These are phyloP conservation scores for Excalfactoria chinensis DNA, from an alignment of 2,113 vertebrate genomes.

Conservation along the genomic window DNA sequence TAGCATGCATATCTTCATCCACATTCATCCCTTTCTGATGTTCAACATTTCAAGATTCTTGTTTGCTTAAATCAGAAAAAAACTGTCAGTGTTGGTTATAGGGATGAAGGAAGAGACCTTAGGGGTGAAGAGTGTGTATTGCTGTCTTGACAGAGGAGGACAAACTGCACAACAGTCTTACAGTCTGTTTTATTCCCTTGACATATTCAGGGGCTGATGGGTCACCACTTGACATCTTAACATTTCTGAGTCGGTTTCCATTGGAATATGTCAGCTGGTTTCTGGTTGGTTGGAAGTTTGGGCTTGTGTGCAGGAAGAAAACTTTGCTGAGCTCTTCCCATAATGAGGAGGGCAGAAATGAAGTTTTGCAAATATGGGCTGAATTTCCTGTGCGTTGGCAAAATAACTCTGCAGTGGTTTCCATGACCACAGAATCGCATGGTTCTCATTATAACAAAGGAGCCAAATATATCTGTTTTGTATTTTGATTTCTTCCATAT, in stretches of 20 bases:
- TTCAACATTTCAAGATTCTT: not conserved
- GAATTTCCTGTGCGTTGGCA: not conserved
- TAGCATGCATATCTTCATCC: not conserved
- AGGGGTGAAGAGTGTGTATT: not conserved
- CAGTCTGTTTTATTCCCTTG: not conserved
- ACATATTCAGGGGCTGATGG: not conserved
- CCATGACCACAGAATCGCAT: not conserved
- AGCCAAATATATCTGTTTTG: conserved; percentile 13
- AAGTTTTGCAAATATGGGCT: not conserved
- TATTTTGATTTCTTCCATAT: conserved; percentile 16
- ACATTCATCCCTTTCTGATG: not conserved
- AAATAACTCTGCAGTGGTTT: not conserved
- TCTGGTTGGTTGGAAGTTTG: not conserved
- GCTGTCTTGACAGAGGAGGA: not conserved
- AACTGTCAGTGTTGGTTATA: not conserved
- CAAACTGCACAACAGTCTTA: not conserved
- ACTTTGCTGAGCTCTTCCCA: not conserved
- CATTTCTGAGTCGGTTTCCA: not conserved
- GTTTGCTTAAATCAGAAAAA: not conserved
- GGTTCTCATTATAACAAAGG: conserved; percentile 7
- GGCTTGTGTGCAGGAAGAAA: not conserved
- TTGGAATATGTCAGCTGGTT: not conserved
- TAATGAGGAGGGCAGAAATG: not conserved
- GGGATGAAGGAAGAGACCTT: not conserved
- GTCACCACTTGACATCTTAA: not conserved